Evolutionary conservation across 2,113 vertebrate species (phyloP).

Genomic region (western clawed frog (Xenopus tropicalis)): UCB_Xtro_10.0 CM004446.2:50018001-50018500

Average conservation of each 20-base stretch:
- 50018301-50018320: too few relatives aligned
- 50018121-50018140: background rate
- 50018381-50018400: too few relatives aligned
- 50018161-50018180: background rate
- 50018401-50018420: too few relatives aligned
- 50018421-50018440: too few relatives aligned
- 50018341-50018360: too few relatives aligned
- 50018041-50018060: background rate
- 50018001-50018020: background rate
- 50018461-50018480: too few relatives aligned
- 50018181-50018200: background rate
- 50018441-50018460: too few relatives aligned
- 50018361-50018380: too few relatives aligned
- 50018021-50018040: background rate
- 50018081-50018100: background rate
- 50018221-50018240: slow-evolving; percentile 21
- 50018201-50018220: slow-evolving; percentile 20
- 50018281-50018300: too few relatives aligned
- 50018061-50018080: background rate
- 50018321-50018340: too few relatives aligned
- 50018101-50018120: slow-evolving; percentile 1
- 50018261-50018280: too few relatives aligned
- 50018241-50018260: background rate
- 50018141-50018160: background rate
- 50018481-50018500: too few relatives aligned